Percentiles rank a stretch among this genome's conserved stretches.
These are phyloP conservation scores for Melierax canorus DNA, from an alignment of 2,113 vertebrate species.

Conservation along the genomic window DNA sequence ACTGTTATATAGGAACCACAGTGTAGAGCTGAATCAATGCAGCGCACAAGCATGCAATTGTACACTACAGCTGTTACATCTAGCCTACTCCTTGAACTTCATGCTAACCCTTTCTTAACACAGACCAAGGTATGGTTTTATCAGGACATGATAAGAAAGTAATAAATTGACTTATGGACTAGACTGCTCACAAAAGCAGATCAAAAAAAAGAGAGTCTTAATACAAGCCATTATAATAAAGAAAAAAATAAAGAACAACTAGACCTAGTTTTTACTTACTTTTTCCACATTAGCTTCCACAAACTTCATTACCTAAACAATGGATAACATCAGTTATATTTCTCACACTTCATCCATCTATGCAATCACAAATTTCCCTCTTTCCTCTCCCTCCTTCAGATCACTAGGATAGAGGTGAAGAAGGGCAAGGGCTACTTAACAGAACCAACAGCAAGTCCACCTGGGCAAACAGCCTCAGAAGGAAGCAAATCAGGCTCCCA, in stretches of 20 bases:
- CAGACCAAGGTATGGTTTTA: background rate
- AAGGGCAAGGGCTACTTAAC: background rate
- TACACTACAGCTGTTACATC: background rate
- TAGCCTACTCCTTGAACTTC: background rate
- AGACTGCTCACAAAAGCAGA: background rate
- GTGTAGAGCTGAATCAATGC: background rate
- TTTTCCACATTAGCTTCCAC: background rate
- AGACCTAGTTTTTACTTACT: background rate
- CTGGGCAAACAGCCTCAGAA: background rate
- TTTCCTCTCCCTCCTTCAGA: background rate
- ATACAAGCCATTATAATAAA: background rate
- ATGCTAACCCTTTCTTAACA: background rate
- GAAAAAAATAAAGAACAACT: background rate
- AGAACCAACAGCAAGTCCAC: background rate
- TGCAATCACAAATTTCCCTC: background rate
- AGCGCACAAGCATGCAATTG: accelerated
- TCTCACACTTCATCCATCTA: background rate
- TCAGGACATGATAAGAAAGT: background rate
- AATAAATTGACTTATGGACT: background rate
- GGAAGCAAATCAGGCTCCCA: background rate
- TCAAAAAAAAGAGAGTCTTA: background rate
- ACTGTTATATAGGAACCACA: background rate
- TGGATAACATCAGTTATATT: background rate
- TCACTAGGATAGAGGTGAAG: background rate
- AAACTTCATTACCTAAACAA: background rate